Evolutionary conservation across 2,888 invertebrate genomes (phyloP).

Genomic region (Drosophila neotestacea): DNA sequence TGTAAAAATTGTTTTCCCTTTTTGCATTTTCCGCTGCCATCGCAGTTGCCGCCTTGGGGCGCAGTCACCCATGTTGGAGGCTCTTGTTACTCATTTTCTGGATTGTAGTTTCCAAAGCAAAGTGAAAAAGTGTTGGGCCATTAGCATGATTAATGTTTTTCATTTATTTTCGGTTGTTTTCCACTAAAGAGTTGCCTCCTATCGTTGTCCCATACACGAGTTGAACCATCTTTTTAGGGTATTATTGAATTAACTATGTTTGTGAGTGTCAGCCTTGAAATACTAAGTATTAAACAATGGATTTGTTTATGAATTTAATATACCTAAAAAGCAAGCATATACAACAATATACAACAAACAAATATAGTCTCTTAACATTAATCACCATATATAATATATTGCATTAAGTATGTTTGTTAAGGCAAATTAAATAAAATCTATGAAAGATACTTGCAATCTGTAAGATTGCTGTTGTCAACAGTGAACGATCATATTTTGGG

Average conservation of each 20-base stretch:
- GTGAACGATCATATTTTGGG: neutral
- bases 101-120: slow-evolving; percentile 55
- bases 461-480: no score
- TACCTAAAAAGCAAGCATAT: no score
- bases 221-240: slow-evolving; percentile 21
- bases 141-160: slow-evolving; percentile 76
- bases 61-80: slow-evolving; percentile 71
- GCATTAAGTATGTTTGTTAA: no score
- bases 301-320: no score
- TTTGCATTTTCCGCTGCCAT: slow-evolving; percentile 37
- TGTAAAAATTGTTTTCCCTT: slow-evolving; percentile 71
- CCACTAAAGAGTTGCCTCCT: slow-evolving; percentile 3
- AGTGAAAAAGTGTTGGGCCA: slow-evolving; percentile 64
- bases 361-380: no score
- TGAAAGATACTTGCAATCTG: no score
- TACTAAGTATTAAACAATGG: no score
- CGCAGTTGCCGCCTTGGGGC: slow-evolving; percentile 35
- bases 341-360: no score
- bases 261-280: no score
- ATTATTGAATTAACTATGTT: slow-evolving; percentile 24
- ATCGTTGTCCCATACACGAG: slow-evolving; percentile 8
- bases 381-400: no score
- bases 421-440: no score
- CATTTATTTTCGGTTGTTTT: slow-evolving; percentile 6
- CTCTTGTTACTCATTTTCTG: slow-evolving; percentile 66